These are phyloP conservation scores for Arctia plantaginis DNA, from an alignment of 2,888 invertebrate species.

Conservation along the genomic window DNA sequence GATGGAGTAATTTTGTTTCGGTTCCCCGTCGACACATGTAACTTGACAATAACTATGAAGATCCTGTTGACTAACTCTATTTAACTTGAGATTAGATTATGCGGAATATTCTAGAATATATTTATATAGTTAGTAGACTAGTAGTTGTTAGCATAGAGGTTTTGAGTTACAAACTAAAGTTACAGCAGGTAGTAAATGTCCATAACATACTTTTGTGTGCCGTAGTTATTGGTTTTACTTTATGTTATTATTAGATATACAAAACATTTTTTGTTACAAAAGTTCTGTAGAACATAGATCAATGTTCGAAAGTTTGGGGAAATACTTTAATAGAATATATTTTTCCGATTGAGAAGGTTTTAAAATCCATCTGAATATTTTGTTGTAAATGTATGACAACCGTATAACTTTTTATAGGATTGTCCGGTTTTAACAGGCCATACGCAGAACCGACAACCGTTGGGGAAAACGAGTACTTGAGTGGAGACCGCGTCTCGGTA, in stretches of 20 bases:
- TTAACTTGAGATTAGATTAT: constrained; percentile 55
- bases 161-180: constrained; percentile 3
- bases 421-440: neutral
- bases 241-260: neutral
- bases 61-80: constrained; percentile 42
- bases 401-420: neutral
- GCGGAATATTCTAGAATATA: constrained; percentile 26
- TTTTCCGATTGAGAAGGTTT: neutral
- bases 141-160: neutral
- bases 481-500: no score
- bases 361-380: neutral
- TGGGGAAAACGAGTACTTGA: no score
- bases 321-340: neutral
- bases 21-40: constrained; percentile 10
- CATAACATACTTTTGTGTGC: neutral
- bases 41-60: constrained; percentile 43
- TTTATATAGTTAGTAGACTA: neutral
- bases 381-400: neutral
- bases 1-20: constrained; percentile 16
- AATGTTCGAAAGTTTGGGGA: constrained; percentile 1
- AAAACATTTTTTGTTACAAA: neutral
- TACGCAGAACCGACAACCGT: no score
- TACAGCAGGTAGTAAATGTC: neutral
- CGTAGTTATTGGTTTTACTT: neutral
- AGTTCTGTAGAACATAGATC: neutral